A percentile compares a stretch with the other conserved stretches of the same genome.
phyloP scores from a whole-genome alignment of 2,113 vertebrate genomes.

The Datnioides undecimradiatus region DNA sequence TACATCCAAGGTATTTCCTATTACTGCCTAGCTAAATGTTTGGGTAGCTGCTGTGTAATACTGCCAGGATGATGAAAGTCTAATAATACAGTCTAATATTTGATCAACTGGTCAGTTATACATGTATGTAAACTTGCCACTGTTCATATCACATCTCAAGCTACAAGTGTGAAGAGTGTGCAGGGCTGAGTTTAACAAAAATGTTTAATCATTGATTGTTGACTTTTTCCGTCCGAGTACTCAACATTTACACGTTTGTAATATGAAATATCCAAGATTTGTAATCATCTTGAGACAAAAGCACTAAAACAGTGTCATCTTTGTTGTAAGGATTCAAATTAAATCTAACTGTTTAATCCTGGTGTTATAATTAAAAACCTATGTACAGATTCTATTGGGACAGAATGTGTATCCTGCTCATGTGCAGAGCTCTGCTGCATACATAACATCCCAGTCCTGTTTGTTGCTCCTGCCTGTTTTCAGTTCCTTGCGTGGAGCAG shows the following conservation, averaged over 20 bases:
- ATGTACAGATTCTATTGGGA: background rate
- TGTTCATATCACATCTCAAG: too few species aligned
- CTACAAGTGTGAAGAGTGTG: too few species aligned
- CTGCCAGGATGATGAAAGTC: too few species aligned
- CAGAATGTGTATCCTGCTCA: background rate
- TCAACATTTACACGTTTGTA: too few species aligned
- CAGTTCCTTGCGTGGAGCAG: conserved; percentile 10
- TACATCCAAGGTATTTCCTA: too few species aligned
- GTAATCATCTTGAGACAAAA: background rate
- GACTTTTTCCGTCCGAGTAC: background rate
- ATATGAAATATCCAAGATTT: background rate
- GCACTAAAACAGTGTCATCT: background rate
- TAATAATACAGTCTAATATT: too few species aligned
- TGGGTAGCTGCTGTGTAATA: too few species aligned
- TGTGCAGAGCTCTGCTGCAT: background rate
- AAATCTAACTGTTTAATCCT: background rate
- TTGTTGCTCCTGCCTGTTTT: background rate
- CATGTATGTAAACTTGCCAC: too few species aligned
- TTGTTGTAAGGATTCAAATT: background rate
- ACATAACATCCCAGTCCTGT: background rate
- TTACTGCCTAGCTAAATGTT: too few species aligned
- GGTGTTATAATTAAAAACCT: too few species aligned
- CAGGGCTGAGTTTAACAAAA: too few species aligned
- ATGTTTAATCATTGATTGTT: background rate
- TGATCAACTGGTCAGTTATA: too few species aligned